phyloP scores from a whole-genome alignment of 2,797 vertebrate species.

The Cynopterus sphinx region DNA sequence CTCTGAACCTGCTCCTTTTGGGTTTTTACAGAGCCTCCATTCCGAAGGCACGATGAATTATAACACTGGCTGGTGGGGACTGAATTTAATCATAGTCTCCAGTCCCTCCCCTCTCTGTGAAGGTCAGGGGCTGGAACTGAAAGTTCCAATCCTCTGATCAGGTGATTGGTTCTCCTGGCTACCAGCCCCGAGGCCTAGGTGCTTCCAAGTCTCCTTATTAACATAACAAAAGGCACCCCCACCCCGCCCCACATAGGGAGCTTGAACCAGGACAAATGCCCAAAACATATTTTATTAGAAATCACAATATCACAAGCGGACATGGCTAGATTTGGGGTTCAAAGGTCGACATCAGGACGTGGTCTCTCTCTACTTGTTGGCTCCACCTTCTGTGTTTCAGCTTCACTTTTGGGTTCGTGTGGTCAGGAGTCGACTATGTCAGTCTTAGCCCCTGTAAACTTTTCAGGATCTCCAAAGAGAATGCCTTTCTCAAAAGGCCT shows the following conservation, averaged over 20 bases:
- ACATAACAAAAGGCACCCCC: not conserved
- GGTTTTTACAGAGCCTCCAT: not conserved
- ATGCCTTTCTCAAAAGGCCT: not conserved
- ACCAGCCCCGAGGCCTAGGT: not conserved
- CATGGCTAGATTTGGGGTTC: not conserved
- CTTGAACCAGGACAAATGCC: not conserved
- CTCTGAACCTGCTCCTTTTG: not conserved
- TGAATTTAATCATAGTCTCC: not conserved
- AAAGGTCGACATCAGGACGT: not conserved
- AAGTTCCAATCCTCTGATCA: not conserved
- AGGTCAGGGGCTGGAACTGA: not conserved
- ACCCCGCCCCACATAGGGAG: not conserved
- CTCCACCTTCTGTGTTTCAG: not conserved
- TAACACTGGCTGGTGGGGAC: not conserved
- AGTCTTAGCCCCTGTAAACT: not conserved
- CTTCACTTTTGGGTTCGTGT: not conserved
- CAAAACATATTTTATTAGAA: not conserved
- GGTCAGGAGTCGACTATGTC: not conserved
- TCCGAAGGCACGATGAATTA: not conserved
- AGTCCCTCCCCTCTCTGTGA: not conserved
- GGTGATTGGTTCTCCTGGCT: not conserved
- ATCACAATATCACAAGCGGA: not conserved
- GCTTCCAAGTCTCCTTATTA: not conserved
- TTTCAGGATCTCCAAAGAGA: not conserved
- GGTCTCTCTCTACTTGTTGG: not conserved